phyloP scores from a whole-genome alignment of 2,888 invertebrate genomes.

The Aproaerema taeniolella region DNA sequence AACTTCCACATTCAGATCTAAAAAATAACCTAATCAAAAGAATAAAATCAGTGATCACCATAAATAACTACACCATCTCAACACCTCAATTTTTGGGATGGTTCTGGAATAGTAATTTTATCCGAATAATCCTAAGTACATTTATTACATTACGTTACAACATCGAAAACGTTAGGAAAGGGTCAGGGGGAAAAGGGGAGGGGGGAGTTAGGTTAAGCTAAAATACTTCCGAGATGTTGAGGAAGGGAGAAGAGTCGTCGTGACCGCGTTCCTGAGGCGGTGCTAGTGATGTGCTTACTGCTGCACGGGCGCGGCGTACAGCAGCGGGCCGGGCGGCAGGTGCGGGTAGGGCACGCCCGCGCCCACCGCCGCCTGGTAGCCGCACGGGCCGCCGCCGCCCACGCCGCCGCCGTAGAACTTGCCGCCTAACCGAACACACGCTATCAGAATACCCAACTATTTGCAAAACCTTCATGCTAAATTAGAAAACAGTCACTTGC shows the following conservation, averaged over 20 bases:
- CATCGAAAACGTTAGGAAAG: constrained; percentile 1
- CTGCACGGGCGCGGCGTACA: constrained; percentile 83
- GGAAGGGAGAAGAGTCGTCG: neutral
- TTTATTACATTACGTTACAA: too few relatives aligned
- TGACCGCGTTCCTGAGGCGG: neutral
- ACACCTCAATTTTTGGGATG: constrained; percentile 8
- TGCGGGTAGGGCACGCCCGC: constrained; percentile 79
- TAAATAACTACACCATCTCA: constrained; percentile 11
- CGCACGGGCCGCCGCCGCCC: constrained; percentile 76
- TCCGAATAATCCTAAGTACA: constrained; percentile 2
- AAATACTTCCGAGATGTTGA: neutral
- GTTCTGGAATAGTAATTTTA: too few relatives aligned
- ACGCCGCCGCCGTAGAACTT: constrained; percentile 86
- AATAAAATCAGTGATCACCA: constrained; percentile 25
- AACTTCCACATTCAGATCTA: constrained; percentile 68
- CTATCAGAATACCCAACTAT: too few relatives aligned
- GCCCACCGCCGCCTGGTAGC: constrained; percentile 82
- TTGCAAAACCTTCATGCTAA: too few relatives aligned
- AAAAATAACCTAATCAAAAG: constrained; percentile 42
- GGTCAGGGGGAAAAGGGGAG: neutral
- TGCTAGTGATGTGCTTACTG: constrained; percentile 80
- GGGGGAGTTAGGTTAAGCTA: too few relatives aligned
- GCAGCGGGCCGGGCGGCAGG: constrained; percentile 71
- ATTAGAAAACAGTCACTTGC: too few relatives aligned
- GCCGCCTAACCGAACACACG: constrained; percentile 70